Base-by-base conservation (phyloP, 2,888 invertebrate genomes). In the Pseudoips prasinana region DNA sequence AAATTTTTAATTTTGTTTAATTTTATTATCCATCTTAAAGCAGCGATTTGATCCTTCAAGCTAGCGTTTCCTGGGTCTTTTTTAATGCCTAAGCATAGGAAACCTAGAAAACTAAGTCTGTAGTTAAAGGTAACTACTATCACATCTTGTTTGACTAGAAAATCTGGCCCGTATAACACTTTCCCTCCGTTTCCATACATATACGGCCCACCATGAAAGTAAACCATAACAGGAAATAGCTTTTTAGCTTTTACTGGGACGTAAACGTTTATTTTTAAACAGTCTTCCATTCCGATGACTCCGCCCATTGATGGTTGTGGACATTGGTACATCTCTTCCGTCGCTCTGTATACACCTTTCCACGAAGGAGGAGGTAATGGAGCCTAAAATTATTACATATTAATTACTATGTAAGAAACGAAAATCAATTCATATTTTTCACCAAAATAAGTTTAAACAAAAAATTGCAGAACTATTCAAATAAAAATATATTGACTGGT, bases 121-220 rank as follows among this genome's bases (percentile, higher is more conserved):
- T 83, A 81, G 39, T 14, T 83, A 44, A 88, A 78, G 1, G 86
- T 84, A 0, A 86, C 79, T 46, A 87, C 23, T 35, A 88, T 79
- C 0, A 87, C 77, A 8, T 78, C 73, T 23, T 79, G 72, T 45
- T 70, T 68, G 7, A 84, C 68, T 29, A 87, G 50, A 44, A 79
- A 88, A 29, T 83, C 77, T 11, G 86, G 83, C 1, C 65, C 81
- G 22, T 80, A 82, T 0, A 86, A 1, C 1, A 79, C 25, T 48
- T 83, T 83, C 6, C 84, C 79, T 4, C 84, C 87, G 47, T 73
- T 81, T 1, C 87, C 86, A 0, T 82, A 32, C 1, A 71, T 25
- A 39, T 86, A 88, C 7, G 82, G 85, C 32, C 87, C 87, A 17
- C 87, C 87, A 17, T 88, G 86, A 10, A 87, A 71, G 28, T 50